A percentile compares a stretch with the other conserved stretches of the same genome.
Evolutionary conservation across 2,888 invertebrate genomes (phyloP).

Genomic region (Meteorus cinctellus): DNA sequence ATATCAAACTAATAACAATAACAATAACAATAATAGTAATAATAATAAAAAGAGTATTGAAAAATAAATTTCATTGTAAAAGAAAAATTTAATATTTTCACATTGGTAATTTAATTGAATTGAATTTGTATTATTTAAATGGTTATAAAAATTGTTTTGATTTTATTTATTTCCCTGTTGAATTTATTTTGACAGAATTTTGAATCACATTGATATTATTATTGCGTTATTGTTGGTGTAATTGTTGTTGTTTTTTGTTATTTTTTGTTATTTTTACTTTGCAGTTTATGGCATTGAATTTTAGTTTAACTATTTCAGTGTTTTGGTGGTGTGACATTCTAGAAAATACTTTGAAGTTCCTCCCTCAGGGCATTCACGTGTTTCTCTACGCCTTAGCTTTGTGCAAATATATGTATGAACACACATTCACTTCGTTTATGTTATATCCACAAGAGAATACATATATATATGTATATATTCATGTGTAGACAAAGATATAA

Average conservation of each 20-base stretch:
- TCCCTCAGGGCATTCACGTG: constrained; percentile 30
- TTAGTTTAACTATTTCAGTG: constrained; percentile 34
- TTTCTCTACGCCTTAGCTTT: background rate
- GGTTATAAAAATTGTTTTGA: background rate
- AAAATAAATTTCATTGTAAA: no score
- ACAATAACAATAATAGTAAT: no score
- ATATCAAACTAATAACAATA: background rate
- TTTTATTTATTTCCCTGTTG: background rate
- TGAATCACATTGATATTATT: background rate
- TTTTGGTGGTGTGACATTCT: constrained; percentile 22
- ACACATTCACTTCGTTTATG: background rate
- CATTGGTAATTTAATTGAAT: background rate
- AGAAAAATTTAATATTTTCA: no score
- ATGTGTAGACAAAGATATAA: background rate
- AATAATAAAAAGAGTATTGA: no score
- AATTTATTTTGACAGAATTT: background rate
- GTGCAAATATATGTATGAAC: background rate
- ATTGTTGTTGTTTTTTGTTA: background rate
- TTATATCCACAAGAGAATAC: constrained; percentile 7
- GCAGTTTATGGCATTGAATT: background rate
- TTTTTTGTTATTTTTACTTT: background rate
- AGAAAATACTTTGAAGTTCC: constrained; percentile 22
- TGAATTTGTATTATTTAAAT: background rate
- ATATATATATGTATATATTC: constrained; percentile 15
- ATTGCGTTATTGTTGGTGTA: background rate